Evolutionary conservation across 1,140 invertebrate genomes (phyloP), one percentile per base, ranked within the genome.

Genomic region (Pinna nobilis): DNA sequence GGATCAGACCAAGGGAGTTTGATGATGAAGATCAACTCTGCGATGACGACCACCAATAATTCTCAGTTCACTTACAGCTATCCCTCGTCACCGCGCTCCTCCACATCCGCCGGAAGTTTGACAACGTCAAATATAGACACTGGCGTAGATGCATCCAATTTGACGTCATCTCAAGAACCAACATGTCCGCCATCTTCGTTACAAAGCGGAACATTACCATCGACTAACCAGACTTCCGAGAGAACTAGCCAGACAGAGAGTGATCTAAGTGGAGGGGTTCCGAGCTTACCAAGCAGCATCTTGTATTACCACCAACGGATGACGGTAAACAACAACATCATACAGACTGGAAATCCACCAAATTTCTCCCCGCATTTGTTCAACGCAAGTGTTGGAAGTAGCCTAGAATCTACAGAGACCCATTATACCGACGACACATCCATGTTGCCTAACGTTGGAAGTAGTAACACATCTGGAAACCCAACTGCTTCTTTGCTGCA

Each of bases 281-380:
- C 75, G 2, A 77, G 74, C n/a, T 57, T 80, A n/a, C 78, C 78
- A 7, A 80, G 78, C 68, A 80, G 78, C 47, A 80, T 80, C 11
- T 60, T 69, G 9, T 50, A 66, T 15, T 80, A 74, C 51, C 78
- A 80, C 44, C 76, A 76, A 47, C 60, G 65, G 47, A 65, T 73
- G 55, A 32, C 67, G 18, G 28, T 39, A 6, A 53, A 59, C 49
- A 51, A 44, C 3, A 74, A 74, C 20, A 57, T 69, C 7, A 49
- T 50, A 11, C 66, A 64, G 55, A 64, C 60, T 9, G 74, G 74
- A 13, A 76, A 68, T 33, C 28, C 39, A 41, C 63, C 53, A 15
- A 49, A 28, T 5, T 44, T 67, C 13, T 68, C 57, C 30, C 64
- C 47, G 4, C 57, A 49, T 20, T 55, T 49, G 13, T 63, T 63